Evolutionary conservation across 2,888 invertebrate genomes (phyloP).

Genomic region (Disparrhopalites patrizii): DNA sequence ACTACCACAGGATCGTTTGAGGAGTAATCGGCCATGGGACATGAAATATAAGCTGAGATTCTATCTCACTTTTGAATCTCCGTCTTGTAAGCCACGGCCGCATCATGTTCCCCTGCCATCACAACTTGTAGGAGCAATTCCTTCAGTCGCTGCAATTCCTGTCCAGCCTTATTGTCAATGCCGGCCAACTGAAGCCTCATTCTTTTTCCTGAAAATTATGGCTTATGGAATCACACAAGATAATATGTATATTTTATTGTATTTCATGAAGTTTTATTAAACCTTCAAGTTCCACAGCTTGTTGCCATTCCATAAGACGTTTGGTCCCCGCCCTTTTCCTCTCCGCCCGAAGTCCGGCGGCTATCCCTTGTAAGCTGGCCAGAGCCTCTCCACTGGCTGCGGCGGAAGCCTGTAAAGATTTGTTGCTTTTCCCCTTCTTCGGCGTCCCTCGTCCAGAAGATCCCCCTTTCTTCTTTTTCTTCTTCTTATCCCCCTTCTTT

Average conservation of each 20-base stretch:
- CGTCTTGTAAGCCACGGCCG: not conserved
- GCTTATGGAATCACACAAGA: too few species aligned
- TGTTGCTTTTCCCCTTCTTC: not conserved
- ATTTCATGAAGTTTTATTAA: too few species aligned
- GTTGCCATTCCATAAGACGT: slow-evolving; percentile 3
- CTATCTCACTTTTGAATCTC: slow-evolving; percentile 18
- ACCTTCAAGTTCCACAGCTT: slow-evolving; percentile 14
- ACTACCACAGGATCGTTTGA: not conserved
- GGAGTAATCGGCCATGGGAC: too few species aligned
- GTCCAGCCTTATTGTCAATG: slow-evolving; percentile 9
- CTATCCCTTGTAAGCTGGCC: not conserved
- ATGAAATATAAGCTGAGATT: too few species aligned
- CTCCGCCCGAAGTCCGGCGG: not conserved
- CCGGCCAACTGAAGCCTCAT: not conserved
- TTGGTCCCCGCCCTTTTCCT: slow-evolving; percentile 1
- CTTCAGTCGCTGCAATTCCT: slow-evolving; percentile 1
- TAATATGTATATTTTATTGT: too few species aligned
- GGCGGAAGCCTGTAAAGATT: not conserved
- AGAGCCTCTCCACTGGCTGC: not conserved
- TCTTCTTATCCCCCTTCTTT: not conserved
- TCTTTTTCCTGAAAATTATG: slow-evolving; percentile 7
- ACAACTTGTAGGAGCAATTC: slow-evolving; percentile 4
- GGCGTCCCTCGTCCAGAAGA: not conserved
- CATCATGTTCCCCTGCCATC: slow-evolving; percentile 3
- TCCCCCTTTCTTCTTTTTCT: not conserved